phyloP scores from a whole-genome alignment of 2,888 invertebrate species.

The Cecidostiba fungosa region DNA sequence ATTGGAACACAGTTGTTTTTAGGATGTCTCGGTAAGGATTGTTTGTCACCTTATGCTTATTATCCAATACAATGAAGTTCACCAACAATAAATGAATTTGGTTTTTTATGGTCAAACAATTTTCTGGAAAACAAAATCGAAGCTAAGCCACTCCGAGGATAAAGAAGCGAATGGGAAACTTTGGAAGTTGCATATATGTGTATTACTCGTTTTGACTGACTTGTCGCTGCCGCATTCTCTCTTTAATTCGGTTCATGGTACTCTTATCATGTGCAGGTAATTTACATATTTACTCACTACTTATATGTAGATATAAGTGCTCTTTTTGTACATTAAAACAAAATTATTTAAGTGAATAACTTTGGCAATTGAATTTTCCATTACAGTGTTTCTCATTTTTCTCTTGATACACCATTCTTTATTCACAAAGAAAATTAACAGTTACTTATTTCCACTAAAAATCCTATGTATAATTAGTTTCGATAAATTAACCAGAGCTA shows the following conservation, averaged over 20 bases:
- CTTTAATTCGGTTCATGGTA: conserved; percentile 19
- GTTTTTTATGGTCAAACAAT: not conserved
- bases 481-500: not conserved
- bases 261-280: not conserved
- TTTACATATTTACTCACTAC: not conserved
- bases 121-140: not conserved
- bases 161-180: conserved; percentile 24
- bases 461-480: not conserved
- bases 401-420: not conserved
- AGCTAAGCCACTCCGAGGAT: conserved; percentile 19
- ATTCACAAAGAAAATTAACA: not conserved
- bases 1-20: not conserved
- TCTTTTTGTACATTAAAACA: not conserved
- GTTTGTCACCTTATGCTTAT: not conserved
- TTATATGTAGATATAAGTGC: not conserved
- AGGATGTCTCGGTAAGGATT: not conserved
- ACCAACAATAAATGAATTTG: not conserved
- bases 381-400: not conserved
- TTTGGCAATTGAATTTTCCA: conserved; percentile 1
- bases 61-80: not conserved
- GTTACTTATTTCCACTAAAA: not conserved
- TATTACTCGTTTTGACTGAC: not conserved
- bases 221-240: conserved; percentile 28
- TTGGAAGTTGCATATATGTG: conserved; percentile 14
- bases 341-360: not conserved